These are phyloP conservation scores for Platycheirus rosarum DNA, from an alignment of 2,888 invertebrate species.

Conservation along the genomic window DNA sequence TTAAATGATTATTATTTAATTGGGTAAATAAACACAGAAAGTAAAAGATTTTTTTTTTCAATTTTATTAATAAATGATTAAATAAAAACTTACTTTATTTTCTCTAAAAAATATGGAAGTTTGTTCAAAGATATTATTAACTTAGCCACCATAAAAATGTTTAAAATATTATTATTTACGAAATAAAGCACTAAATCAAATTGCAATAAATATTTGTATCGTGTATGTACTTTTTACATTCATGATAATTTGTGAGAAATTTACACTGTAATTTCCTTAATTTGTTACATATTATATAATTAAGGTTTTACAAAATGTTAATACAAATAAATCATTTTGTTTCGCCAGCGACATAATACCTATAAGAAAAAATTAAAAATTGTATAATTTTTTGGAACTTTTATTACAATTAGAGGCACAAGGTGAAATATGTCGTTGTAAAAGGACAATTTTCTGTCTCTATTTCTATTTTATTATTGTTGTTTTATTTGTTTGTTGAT, in stretches of 20 bases:
- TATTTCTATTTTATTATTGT: neutral
- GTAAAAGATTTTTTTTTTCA: neutral
- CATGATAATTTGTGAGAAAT: constrained; percentile 52
- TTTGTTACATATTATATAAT: constrained; percentile 16
- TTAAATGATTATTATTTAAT: constrained; percentile 2
- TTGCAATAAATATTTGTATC: constrained; percentile 58
- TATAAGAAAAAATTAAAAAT: constrained; percentile 28
- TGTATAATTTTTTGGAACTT: constrained; percentile 20
- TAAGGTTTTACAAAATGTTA: constrained; percentile 10
- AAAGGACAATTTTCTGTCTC: constrained; percentile 13
- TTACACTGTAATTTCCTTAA: constrained; percentile 38
- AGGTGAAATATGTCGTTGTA: constrained; percentile 23
- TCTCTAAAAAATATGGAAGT: constrained; percentile 49
- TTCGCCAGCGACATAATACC: constrained; percentile 48
- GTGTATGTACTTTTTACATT: constrained; percentile 63
- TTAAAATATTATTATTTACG: neutral
- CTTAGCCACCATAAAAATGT: constrained; percentile 53
- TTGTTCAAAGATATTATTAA: constrained; percentile 36
- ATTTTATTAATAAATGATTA: constrained; percentile 11
- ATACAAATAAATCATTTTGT: constrained; percentile 22
- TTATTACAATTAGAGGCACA: constrained; percentile 50
- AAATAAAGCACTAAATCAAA: constrained; percentile 37
- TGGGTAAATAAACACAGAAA: constrained; percentile 9
- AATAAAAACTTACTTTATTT: constrained; percentile 7
- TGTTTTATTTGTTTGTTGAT: no score